phyloP scores from a whole-genome alignment of 1,140 invertebrate species.

The Drosophila obscura region DNA sequence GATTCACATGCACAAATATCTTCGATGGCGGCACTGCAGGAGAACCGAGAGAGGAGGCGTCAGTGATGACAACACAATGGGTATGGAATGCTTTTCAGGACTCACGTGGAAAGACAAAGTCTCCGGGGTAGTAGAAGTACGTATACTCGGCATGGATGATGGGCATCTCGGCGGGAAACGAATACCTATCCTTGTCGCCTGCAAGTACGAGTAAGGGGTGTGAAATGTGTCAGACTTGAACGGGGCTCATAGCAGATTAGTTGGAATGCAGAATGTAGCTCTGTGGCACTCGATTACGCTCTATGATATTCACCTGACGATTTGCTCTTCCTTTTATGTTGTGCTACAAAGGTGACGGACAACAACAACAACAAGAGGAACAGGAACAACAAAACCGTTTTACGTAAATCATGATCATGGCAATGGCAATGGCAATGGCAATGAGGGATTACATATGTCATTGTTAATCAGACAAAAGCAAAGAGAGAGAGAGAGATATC shows the following conservation, averaged over 20 bases:
- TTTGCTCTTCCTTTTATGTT: constrained; percentile 85
- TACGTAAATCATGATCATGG: constrained; percentile 39
- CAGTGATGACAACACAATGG: neutral
- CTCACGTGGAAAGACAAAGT: constrained; percentile 95
- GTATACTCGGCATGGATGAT: constrained; percentile 97
- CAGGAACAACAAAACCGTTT: constrained; percentile 67
- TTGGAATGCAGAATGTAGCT: constrained; percentile 13
- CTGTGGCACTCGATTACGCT: constrained; percentile 8
- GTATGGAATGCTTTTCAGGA: neutral
- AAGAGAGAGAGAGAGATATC: constrained; percentile 58
- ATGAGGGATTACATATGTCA: constrained; percentile 6
- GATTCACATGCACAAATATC: constrained; percentile 95
- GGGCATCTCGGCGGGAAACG: constrained; percentile 94
- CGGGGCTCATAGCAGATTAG: too few relatives aligned
- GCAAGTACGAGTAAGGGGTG: constrained; percentile 55
- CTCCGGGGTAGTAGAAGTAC: constrained; percentile 98
- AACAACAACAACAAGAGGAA: constrained; percentile 52
- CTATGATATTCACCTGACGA: constrained; percentile 79
- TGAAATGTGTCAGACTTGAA: neutral
- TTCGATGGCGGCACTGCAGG: constrained; percentile 94
- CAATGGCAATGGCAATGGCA: constrained; percentile 37
- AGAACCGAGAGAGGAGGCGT: too few relatives aligned
- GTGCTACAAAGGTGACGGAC: constrained; percentile 76
- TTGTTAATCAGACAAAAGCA: constrained; percentile 34
- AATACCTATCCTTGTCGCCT: constrained; percentile 93